phyloP scores from a whole-genome alignment of 2,888 invertebrate species.

The Trichogramma dendrolimi region DNA sequence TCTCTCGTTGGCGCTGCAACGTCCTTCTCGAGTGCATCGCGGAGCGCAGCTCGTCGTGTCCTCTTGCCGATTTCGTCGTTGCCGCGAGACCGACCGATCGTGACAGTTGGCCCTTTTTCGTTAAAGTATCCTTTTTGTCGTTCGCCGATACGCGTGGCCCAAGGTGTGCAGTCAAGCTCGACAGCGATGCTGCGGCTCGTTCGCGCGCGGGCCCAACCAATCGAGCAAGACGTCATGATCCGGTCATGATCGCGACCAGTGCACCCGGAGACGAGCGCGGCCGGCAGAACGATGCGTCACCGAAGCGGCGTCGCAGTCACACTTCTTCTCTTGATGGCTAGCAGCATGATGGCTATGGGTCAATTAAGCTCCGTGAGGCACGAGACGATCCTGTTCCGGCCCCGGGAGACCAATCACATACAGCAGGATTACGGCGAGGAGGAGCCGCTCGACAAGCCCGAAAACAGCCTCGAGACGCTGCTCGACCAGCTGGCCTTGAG shows the following conservation, averaged over 20 bases:
- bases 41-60: no score
- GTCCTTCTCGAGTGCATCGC: no score
- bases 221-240: no score
- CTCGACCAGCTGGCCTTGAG: not conserved
- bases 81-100: not conserved
- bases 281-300: no score
- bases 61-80: not conserved
- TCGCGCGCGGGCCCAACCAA: not conserved
- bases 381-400: slow-evolving; percentile 6
- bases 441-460: slow-evolving; percentile 4
- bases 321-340: no score
- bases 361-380: not conserved
- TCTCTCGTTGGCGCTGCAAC: no score
- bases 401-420: not conserved
- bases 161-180: not conserved
- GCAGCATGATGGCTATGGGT: no score
- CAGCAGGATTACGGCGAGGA: not conserved
- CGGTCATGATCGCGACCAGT: no score
- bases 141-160: not conserved
- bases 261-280: no score
- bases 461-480: not conserved
- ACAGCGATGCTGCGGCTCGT: not conserved
- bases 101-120: not conserved
- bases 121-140: not conserved
- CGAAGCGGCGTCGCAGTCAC: no score